Percentiles rank a stretch among this genome's conserved stretches.
phyloP scores from a whole-genome alignment of 2,797 vertebrate species.

The Hippoglossus hippoglossus region DNA sequence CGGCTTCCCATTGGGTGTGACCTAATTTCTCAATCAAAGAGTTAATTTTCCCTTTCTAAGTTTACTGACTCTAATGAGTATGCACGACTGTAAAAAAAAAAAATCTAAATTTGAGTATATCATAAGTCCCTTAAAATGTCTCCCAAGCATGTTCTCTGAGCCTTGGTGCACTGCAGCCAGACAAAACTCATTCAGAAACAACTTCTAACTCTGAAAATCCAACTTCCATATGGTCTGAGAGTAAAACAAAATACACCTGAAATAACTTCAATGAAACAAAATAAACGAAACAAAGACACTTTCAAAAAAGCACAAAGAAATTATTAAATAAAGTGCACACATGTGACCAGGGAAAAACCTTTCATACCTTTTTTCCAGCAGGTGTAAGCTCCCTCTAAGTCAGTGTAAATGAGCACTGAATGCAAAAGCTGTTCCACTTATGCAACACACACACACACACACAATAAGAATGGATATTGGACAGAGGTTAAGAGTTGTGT shows the following conservation, averaged over 20 bases:
- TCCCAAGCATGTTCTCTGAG: slow-evolving; percentile 1
- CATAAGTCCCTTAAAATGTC: slow-evolving; percentile 22
- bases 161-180: not conserved
- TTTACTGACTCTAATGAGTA: slow-evolving; percentile 36
- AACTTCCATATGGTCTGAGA: not conserved
- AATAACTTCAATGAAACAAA: not conserved
- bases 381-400: not conserved
- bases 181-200: not conserved
- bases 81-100: slow-evolving; percentile 21
- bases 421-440: slow-evolving; percentile 20
- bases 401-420: slow-evolving; percentile 28
- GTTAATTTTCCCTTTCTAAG: slow-evolving; percentile 56
- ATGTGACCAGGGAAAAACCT: not conserved
- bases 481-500: slow-evolving; percentile 69
- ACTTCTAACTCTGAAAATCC: not conserved
- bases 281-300: not conserved
- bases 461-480: slow-evolving; percentile 23
- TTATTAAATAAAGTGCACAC: not conserved
- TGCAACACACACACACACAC: slow-evolving; percentile 5
- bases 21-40: slow-evolving; percentile 76
- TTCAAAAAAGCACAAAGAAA: not conserved
- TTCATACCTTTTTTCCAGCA: slow-evolving; percentile 45
- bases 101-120: not conserved
- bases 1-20: slow-evolving; percentile 55
- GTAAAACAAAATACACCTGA: not conserved